Evolutionary conservation across 2,797 vertebrate species (phyloP).

Genomic region (Peromyscus melanophrys): DNA sequence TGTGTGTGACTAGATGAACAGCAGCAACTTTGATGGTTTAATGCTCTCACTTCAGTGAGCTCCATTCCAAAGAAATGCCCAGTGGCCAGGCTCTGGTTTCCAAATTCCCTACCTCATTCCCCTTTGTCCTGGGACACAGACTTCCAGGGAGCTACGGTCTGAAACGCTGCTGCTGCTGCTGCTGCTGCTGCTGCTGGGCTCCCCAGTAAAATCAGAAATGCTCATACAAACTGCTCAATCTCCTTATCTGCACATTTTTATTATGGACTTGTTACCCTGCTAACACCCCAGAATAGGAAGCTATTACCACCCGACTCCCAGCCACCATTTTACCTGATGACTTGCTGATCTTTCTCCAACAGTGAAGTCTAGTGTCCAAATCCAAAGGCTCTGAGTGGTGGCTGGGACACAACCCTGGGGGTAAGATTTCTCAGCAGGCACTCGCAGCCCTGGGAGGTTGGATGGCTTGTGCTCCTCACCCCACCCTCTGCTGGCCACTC

Average conservation of each 20-base stretch:
- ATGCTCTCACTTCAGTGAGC: background rate
- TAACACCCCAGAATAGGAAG: background rate
- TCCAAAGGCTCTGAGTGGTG: background rate
- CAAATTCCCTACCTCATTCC: too few species aligned
- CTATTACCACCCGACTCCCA: background rate
- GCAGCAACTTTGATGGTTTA: background rate
- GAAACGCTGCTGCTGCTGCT: background rate
- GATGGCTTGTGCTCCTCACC: background rate
- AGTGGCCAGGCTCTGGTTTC: background rate
- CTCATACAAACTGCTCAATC: background rate
- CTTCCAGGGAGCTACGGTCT: background rate
- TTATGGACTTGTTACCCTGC: background rate
- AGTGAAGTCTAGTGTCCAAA: background rate
- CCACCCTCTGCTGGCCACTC: conserved; percentile 3
- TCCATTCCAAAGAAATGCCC: conserved; percentile 53
- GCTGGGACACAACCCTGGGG: rapidly evolving
- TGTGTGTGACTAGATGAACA: background rate
- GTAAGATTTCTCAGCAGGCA: background rate
- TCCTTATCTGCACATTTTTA: background rate
- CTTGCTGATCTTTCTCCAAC: background rate
- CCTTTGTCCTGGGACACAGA: background rate
- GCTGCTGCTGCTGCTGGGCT: background rate
- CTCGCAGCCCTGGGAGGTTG: background rate
- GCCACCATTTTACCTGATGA: conserved; percentile 44
- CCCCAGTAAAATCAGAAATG: background rate